These are phyloP conservation scores for Cassiopea xamachana DNA, from an alignment of 30 jellyfish, hydroid and myxozoan genomes.

Conservation along the genomic window DNA sequence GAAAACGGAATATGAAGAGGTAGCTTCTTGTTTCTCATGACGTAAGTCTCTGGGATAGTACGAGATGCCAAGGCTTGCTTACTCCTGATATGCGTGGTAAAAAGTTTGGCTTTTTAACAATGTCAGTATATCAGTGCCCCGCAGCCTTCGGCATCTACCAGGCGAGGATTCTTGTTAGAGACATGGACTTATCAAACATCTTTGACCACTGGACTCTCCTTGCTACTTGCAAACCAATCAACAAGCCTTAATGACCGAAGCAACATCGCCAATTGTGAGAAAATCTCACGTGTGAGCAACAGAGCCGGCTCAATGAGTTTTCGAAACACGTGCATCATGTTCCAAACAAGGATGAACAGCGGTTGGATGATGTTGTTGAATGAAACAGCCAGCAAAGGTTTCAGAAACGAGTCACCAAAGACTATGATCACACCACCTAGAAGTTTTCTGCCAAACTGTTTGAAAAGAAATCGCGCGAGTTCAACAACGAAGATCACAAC, in stretches of 20 bases:
- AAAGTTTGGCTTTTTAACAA: too few species aligned
- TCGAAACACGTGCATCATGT: constrained; percentile 64
- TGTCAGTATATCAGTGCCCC: too few species aligned
- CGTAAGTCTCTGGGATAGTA: too few species aligned
- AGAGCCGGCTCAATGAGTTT: constrained; percentile 63
- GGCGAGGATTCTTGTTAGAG: too few species aligned
- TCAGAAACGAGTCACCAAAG: constrained; percentile 69
- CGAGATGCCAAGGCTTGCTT: too few species aligned
- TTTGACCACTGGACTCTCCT: background rate
- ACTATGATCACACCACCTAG: constrained; percentile 68
- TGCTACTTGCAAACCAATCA: constrained; percentile 26
- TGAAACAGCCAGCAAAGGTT: constrained; percentile 69
- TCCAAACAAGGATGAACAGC: constrained; percentile 68
- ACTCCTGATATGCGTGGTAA: too few species aligned
- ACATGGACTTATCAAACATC: background rate
- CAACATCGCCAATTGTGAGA: constrained; percentile 64
- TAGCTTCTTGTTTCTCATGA: too few species aligned
- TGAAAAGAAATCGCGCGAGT: constrained; percentile 51
- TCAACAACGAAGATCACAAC: constrained; percentile 73
- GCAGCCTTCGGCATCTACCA: too few species aligned
- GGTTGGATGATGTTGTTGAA: constrained; percentile 76
- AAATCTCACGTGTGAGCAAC: constrained; percentile 37
- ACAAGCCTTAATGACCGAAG: constrained; percentile 67
- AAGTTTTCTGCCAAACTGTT: constrained; percentile 63
- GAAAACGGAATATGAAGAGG: too few species aligned